Conservation (phyloP, 2,797 vertebrate genomes). For the Mallotus villosus region DNA sequence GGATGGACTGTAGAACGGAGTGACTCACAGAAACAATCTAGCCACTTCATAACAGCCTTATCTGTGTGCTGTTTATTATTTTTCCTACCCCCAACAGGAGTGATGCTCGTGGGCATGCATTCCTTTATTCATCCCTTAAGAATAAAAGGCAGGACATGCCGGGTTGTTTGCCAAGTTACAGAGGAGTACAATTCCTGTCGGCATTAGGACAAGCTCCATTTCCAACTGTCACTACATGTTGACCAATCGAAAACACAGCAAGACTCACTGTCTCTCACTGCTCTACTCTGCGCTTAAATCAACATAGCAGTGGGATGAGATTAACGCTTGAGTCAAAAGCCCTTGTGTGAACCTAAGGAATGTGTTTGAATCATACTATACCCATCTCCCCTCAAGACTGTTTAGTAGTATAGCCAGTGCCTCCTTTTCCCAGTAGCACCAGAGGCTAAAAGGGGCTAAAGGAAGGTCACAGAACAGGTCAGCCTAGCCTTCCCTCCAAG, state of each 20-base stretch:
- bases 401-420: conserved; percentile 1
- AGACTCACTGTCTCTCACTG: conserved; percentile 38
- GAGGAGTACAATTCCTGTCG: conserved; percentile 3
- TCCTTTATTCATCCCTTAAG: conserved; percentile 10
- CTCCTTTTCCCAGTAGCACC: conserved; percentile 6
- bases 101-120: conserved; percentile 6
- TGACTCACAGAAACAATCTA: conserved; percentile 12
- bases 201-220: not conserved
- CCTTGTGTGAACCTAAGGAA: conserved; percentile 19
- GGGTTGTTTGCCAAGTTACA: not conserved
- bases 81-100: conserved; percentile 1
- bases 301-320: conserved; percentile 14
- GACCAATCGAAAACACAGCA: conserved; percentile 11
- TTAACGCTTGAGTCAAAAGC: conserved; percentile 23
- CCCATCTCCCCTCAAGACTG: conserved; percentile 1
- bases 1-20: conserved; percentile 21
- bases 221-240: conserved; percentile 4
- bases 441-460: conserved; percentile 5
- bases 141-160: conserved; percentile 4
- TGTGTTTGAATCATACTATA: conserved; percentile 13
- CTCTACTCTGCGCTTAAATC: conserved; percentile 29
- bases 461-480: conserved; percentile 17
- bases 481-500: conserved; percentile 29
- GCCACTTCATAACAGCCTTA: not conserved
- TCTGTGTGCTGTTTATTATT: not conserved